These are phyloP conservation scores for Drosophila nigromelanica DNA, from an alignment of 1,140 invertebrate species.

Conservation along the genomic window DNA sequence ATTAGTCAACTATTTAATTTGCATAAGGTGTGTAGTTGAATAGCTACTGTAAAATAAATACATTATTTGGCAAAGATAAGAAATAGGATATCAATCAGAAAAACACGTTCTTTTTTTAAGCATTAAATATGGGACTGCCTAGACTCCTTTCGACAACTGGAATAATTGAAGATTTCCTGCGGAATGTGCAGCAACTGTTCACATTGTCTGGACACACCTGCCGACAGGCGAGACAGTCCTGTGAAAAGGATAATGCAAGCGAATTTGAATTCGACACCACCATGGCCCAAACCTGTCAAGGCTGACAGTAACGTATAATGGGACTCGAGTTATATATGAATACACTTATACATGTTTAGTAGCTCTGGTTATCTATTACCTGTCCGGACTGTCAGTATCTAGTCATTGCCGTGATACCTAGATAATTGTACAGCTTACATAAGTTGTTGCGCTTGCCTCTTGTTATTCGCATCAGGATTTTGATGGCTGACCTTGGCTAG, in stretches of 20 bases:
- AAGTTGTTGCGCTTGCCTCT: too few species aligned
- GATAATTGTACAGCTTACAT: too few species aligned
- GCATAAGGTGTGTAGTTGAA: background rate
- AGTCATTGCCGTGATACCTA: background rate
- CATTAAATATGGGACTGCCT: too few species aligned
- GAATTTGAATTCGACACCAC: background rate
- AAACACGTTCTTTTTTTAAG: background rate
- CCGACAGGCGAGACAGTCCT: conserved; percentile 7
- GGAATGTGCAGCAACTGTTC: background rate
- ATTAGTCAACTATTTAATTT: background rate
- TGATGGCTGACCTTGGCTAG: background rate
- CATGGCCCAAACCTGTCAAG: background rate
- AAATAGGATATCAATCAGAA: background rate
- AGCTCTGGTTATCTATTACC: background rate
- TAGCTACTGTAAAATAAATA: background rate
- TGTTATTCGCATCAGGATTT: background rate
- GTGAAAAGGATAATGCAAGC: background rate
- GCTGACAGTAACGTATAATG: conserved; percentile 14
- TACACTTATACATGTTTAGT: background rate
- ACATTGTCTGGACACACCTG: background rate
- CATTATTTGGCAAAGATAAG: too few species aligned
- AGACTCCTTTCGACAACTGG: background rate
- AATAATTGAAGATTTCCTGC: background rate
- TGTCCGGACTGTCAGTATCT: conserved; percentile 4
- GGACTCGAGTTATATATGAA: background rate